Evolutionary conservation across 2,888 invertebrate species (phyloP).

Genomic region (Pristionchus maxplancki): DNA sequence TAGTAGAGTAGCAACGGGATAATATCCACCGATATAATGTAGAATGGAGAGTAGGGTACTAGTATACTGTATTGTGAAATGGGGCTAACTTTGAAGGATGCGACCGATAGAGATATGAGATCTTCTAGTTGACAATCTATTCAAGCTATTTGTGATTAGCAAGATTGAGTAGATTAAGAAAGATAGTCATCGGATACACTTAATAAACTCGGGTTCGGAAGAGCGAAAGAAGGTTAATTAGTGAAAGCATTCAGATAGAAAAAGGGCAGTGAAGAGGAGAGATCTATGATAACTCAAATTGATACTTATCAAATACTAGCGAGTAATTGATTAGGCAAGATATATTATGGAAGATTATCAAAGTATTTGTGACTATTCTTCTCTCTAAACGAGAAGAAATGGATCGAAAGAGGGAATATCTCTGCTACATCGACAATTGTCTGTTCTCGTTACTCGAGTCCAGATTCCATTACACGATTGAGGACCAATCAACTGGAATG

Average conservation of each 20-base stretch:
- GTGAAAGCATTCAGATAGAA: constrained; percentile 25
- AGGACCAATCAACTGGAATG: constrained; percentile 68
- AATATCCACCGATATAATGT: not conserved
- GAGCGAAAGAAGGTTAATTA: constrained; percentile 26
- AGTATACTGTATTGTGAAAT: constrained; percentile 35
- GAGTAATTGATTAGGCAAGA: constrained; percentile 29
- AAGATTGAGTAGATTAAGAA: not conserved
- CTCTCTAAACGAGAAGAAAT: constrained; percentile 61
- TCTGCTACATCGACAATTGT: constrained; percentile 65
- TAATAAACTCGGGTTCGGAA: constrained; percentile 12
- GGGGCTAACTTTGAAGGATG: constrained; percentile 1
- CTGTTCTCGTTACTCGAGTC: constrained; percentile 64
- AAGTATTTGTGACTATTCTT: not conserved
- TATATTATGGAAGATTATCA: not conserved
- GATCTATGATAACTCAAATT: constrained; percentile 26
- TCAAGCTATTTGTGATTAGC: not conserved
- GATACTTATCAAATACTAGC: constrained; percentile 35
- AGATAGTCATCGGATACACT: not conserved
- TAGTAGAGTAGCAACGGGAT: not conserved
- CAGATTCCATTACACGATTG: constrained; percentile 75
- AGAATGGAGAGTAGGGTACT: not conserved
- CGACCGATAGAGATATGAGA: constrained; percentile 44
- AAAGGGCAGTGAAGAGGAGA: constrained; percentile 10
- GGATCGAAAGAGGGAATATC: constrained; percentile 58
- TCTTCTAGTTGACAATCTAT: constrained; percentile 12